A percentile compares a stretch with the other conserved stretches of the same genome.
Conservation (phyloP, 1,140 invertebrate species). For the Tetramorium alpestre region DNA sequence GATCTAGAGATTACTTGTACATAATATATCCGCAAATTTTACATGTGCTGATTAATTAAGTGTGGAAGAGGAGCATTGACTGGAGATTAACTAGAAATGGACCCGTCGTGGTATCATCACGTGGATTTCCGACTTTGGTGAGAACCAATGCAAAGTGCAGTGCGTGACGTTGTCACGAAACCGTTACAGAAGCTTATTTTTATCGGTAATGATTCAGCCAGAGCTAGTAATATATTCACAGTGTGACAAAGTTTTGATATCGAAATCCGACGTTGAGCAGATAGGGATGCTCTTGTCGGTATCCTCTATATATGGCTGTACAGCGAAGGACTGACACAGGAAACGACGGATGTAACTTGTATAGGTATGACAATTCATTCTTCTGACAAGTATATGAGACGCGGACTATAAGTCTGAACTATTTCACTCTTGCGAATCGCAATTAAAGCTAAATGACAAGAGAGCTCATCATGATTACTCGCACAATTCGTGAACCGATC, state of each 20-base stretch:
- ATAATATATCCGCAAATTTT: conserved; percentile 46
- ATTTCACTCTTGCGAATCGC: not conserved
- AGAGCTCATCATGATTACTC: not conserved
- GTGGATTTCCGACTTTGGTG: conserved; percentile 35
- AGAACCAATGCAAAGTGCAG: conserved; percentile 53
- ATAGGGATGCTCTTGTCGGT: conserved; percentile 4
- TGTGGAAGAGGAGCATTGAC: not conserved
- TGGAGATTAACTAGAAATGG: conserved; percentile 11
- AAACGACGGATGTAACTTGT: conserved; percentile 44
- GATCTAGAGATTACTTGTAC: conserved; percentile 40
- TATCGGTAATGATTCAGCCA: conserved; percentile 47
- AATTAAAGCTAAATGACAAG: not conserved
- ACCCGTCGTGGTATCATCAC: not conserved
- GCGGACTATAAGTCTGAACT: not conserved
- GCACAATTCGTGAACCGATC: not conserved
- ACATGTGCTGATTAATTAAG: conserved; percentile 20
- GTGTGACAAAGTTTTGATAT: conserved; percentile 61
- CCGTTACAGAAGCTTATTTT: conserved; percentile 63
- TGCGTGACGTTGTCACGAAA: conserved; percentile 47
- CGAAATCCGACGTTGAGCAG: conserved; percentile 38
- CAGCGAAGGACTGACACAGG: conserved; percentile 28
- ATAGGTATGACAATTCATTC: conserved; percentile 56
- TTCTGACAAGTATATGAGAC: conserved; percentile 47
- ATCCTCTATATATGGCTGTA: conserved; percentile 42
- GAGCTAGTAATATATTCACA: conserved; percentile 24